These are phyloP conservation scores for Cyaniris semiargus DNA, from an alignment of 2,888 invertebrate species.

Conservation along the genomic window DNA sequence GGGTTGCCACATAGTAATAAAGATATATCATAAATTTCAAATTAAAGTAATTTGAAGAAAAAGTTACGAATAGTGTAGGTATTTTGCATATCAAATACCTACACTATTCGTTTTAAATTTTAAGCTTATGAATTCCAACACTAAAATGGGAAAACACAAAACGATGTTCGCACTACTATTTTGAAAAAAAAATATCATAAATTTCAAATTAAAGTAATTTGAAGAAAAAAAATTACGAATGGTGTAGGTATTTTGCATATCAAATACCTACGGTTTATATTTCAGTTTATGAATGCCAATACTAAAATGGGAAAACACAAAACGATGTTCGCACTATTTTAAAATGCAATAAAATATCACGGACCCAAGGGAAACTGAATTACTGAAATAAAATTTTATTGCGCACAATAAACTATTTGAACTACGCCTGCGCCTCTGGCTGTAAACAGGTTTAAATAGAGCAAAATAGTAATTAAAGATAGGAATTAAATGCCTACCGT, in stretches of 20 bases:
- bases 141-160: conserved; percentile 2
- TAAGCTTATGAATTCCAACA: background rate
- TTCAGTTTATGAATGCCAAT: background rate
- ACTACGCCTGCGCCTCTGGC: conserved; percentile 19
- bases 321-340: conserved; percentile 5
- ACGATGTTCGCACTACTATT: background rate
- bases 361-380: conserved; percentile 22
- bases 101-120: background rate
- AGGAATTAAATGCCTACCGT: conserved; percentile 1
- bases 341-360: conserved; percentile 11
- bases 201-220: too few species aligned
- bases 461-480: conserved; percentile 11
- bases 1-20: background rate
- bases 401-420: conserved; percentile 17
- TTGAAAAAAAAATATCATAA: conserved; percentile 6
- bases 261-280: background rate
- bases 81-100: background rate
- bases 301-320: conserved; percentile 2
- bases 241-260: background rate
- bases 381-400: conserved; percentile 21
- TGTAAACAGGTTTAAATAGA: conserved; percentile 21
- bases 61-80: too few species aligned
- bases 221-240: too few species aligned
- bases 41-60: too few species aligned
- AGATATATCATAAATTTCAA: too few species aligned